These are phyloP conservation scores for Poecile montanus DNA, from an alignment of 2,797 vertebrate genomes.

Conservation along the genomic window DNA sequence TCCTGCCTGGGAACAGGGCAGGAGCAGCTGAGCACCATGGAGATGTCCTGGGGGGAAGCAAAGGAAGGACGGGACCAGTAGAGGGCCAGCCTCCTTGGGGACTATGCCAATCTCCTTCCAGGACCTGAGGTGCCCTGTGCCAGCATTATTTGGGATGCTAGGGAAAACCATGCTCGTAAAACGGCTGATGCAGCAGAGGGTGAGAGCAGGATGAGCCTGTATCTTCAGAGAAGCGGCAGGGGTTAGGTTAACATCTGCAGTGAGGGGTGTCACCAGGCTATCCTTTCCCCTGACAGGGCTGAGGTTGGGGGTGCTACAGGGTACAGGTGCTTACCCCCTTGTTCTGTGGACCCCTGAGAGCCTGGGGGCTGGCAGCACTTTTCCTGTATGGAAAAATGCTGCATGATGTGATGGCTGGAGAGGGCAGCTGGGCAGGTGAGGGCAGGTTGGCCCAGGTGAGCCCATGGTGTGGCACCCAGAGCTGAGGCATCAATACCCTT, in stretches of 20 bases:
- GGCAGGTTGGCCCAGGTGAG: fast-evolving
- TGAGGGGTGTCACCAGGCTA: neutral
- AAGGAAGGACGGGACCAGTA: neutral
- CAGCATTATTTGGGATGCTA: neutral
- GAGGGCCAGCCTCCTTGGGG: neutral
- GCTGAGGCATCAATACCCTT: neutral
- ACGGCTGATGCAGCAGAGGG: neutral
- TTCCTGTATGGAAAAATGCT: no score
- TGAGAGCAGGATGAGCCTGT: neutral
- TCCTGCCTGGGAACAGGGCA: neutral
- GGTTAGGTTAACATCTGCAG: neutral
- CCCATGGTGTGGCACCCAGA: fast-evolving
- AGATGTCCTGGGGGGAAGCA: neutral
- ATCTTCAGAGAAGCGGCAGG: neutral
- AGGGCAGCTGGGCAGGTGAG: neutral
- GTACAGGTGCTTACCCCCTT: no score
- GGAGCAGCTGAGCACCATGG: neutral
- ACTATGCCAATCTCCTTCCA: neutral
- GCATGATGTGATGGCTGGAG: no score
- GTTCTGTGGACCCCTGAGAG: no score
- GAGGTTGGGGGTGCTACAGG: no score
- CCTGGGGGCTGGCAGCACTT: no score
- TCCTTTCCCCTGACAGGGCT: neutral
- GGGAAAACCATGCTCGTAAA: neutral
- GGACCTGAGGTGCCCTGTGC: neutral